Evolutionary conservation across 2,888 invertebrate species (phyloP).

Genomic region (Orchesellides sinensis): DNA sequence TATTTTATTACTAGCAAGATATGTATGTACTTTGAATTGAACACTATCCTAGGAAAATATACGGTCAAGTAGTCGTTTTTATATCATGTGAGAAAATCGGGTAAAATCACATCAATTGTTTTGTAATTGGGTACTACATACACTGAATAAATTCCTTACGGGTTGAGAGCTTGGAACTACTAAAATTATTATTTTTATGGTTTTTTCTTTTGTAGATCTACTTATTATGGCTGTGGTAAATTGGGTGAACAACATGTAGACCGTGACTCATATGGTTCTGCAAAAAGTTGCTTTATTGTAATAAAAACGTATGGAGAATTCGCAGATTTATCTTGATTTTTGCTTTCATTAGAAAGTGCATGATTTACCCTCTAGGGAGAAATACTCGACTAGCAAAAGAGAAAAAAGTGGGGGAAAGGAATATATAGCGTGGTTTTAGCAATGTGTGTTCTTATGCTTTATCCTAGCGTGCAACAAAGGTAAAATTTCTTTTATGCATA

Average conservation of each 20-base stretch:
- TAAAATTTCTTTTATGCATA: neutral
- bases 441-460: no score
- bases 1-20: slow-evolving; percentile 6
- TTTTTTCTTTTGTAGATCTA: slow-evolving; percentile 26
- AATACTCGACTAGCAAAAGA: slow-evolving; percentile 21
- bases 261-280: slow-evolving; percentile 22
- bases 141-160: slow-evolving; percentile 21
- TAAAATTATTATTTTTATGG: slow-evolving; percentile 44
- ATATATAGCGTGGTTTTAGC: neutral
- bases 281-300: slow-evolving; percentile 18
- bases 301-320: slow-evolving; percentile 50
- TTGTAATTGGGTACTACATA: slow-evolving; percentile 53
- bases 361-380: slow-evolving; percentile 55
- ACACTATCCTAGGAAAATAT: slow-evolving; percentile 1
- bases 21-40: no score
- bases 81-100: slow-evolving; percentile 39
- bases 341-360: slow-evolving; percentile 46
- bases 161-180: slow-evolving; percentile 14
- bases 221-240: slow-evolving; percentile 23
- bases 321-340: slow-evolving; percentile 57
- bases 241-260: slow-evolving; percentile 36
- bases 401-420: neutral
- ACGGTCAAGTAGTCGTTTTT: slow-evolving; percentile 28
- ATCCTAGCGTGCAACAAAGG: neutral
- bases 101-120: slow-evolving; percentile 59